These are phyloP conservation scores for Taurulus bubalis DNA, from an alignment of 2,113 vertebrate genomes.

Conservation along the genomic window DNA sequence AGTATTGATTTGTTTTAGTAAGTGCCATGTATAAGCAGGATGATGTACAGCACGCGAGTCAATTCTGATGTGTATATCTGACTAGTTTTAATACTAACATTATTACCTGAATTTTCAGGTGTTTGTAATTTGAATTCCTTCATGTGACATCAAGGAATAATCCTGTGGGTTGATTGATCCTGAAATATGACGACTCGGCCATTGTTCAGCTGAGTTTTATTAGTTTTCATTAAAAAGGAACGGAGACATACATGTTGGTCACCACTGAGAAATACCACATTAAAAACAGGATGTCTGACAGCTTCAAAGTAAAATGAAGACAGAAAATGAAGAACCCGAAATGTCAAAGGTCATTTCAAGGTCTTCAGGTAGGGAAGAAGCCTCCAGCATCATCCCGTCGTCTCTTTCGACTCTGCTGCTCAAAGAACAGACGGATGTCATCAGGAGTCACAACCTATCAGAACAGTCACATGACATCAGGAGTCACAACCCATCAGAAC, in stretches of 20 bases:
- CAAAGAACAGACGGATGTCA: slow-evolving; percentile 96
- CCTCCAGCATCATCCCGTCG: slow-evolving; percentile 72
- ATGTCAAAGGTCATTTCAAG: background rate
- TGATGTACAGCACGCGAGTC: too few species aligned
- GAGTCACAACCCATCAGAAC: background rate
- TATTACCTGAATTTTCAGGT: too few species aligned
- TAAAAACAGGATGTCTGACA: background rate
- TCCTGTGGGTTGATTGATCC: background rate
- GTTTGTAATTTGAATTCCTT: too few species aligned
- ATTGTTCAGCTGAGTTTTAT: slow-evolving; percentile 29
- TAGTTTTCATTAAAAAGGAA: slow-evolving; percentile 41
- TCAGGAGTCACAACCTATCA: slow-evolving; percentile 91
- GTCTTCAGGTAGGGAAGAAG: slow-evolving; percentile 76
- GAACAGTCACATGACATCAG: background rate
- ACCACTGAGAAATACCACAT: background rate
- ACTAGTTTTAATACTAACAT: too few species aligned
- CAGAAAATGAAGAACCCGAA: background rate
- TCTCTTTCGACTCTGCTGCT: slow-evolving; percentile 93
- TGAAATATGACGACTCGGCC: background rate
- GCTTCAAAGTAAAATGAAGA: background rate
- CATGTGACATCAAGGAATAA: too few species aligned
- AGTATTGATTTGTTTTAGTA: too few species aligned
- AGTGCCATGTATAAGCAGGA: too few species aligned
- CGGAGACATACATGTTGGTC: background rate
- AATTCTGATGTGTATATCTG: too few species aligned